Percentiles rank a stretch among this genome's conserved stretches.
These are phyloP conservation scores for Stegodyphus mimosarum DNA, from an alignment of 1,140 invertebrate species.

Conservation along the genomic window DNA sequence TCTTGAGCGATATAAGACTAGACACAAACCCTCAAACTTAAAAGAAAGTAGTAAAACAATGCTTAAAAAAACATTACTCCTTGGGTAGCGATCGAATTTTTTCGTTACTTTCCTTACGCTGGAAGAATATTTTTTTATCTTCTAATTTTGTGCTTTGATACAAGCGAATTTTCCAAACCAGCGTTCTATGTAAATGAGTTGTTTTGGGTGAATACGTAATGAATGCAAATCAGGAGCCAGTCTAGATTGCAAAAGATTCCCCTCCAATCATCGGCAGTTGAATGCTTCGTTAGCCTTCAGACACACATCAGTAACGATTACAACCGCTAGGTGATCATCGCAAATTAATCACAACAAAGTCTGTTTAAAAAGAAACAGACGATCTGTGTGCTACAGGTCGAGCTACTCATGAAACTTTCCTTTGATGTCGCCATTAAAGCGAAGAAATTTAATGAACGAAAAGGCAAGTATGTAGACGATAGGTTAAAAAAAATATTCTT, in stretches of 20 bases:
- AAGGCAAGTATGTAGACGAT: slow-evolving; percentile 10
- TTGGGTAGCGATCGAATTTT: slow-evolving; percentile 56
- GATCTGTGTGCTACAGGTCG: slow-evolving; percentile 45
- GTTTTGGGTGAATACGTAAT: slow-evolving; percentile 59
- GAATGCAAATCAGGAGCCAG: slow-evolving; percentile 53
- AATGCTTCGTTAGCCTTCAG: slow-evolving; percentile 55
- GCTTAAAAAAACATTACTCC: slow-evolving; percentile 61
- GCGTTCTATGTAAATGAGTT: slow-evolving; percentile 59
- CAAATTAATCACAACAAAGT: slow-evolving; percentile 61
- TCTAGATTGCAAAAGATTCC: slow-evolving; percentile 27
- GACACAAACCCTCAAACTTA: slow-evolving; percentile 53
- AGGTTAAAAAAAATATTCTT: not conserved
- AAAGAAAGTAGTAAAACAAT: slow-evolving; percentile 60
- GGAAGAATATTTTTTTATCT: slow-evolving; percentile 21
- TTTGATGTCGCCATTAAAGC: slow-evolving; percentile 60
- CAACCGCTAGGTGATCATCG: slow-evolving; percentile 58
- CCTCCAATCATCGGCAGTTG: slow-evolving; percentile 57
- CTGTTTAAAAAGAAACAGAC: slow-evolving; percentile 56
- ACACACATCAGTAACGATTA: slow-evolving; percentile 55
- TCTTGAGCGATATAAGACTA: slow-evolving; percentile 55
- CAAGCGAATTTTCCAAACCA: slow-evolving; percentile 56
- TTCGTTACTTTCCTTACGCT: slow-evolving; percentile 27
- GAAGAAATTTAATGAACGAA: slow-evolving; percentile 58
- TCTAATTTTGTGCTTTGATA: slow-evolving; percentile 59
- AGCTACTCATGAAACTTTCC: slow-evolving; percentile 31